These are phyloP conservation scores for Mesorhabditis spiculigera DNA, from an alignment of 2,888 invertebrate genomes.

Conservation along the genomic window DNA sequence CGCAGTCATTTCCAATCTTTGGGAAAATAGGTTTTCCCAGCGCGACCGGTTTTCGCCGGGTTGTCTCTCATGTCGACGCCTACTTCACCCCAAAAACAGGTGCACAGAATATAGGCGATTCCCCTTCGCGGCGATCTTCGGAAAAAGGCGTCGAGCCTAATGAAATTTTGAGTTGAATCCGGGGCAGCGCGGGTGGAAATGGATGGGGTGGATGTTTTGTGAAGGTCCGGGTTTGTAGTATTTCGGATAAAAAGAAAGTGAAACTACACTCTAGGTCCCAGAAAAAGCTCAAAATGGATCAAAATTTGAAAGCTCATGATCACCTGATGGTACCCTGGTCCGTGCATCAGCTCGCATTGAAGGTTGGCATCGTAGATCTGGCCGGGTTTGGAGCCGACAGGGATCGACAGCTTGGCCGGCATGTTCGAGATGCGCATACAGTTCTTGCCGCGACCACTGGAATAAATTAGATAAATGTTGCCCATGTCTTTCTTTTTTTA, in stretches of 20 bases:
- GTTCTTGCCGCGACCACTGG: slow-evolving; percentile 46
- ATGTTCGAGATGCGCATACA: slow-evolving; percentile 51
- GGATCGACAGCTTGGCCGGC: slow-evolving; percentile 42
- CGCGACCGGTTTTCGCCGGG: background rate
- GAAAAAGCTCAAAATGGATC: too few species aligned
- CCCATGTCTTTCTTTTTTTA: too few species aligned
- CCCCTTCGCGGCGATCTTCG: too few species aligned
- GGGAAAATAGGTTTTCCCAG: slow-evolving; percentile 3
- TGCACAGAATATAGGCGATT: too few species aligned
- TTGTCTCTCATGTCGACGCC: too few species aligned
- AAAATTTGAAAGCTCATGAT: too few species aligned
- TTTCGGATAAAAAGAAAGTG: too few species aligned
- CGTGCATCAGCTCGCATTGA: slow-evolving; percentile 58
- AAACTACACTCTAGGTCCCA: too few species aligned
- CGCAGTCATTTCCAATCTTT: background rate
- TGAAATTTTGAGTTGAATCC: background rate
- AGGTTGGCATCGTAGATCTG: slow-evolving; percentile 57
- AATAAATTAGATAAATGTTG: slow-evolving; percentile 9
- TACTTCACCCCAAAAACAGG: too few species aligned
- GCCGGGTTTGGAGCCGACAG: slow-evolving; percentile 50
- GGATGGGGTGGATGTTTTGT: background rate
- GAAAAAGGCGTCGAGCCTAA: too few species aligned
- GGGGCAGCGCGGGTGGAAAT: background rate
- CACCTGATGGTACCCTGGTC: slow-evolving; percentile 54
- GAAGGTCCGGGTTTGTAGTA: too few species aligned